These are phyloP conservation scores for Chloroceryle aenea DNA, from an alignment of 2,113 vertebrate genomes.

Conservation along the genomic window DNA sequence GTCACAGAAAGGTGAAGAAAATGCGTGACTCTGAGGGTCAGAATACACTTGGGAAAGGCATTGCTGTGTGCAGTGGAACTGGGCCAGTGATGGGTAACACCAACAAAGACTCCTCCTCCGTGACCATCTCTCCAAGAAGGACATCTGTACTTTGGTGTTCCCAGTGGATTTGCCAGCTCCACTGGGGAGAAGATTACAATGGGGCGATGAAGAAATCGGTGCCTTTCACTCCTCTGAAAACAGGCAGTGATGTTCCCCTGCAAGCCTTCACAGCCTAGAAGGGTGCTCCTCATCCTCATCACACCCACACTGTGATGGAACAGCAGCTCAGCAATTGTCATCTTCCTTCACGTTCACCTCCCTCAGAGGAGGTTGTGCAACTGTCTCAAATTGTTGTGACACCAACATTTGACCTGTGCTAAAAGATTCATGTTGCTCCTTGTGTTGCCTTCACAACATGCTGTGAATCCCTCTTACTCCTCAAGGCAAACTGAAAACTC, in stretches of 20 bases:
- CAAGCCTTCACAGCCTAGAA: background rate
- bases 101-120: background rate
- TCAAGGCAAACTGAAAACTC: background rate
- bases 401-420: background rate
- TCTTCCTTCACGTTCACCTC: background rate
- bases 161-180: background rate
- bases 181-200: fast-evolving
- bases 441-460: background rate
- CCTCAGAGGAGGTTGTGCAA: background rate
- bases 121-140: background rate
- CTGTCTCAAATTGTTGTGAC: background rate
- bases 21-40: background rate
- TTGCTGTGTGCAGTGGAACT: fast-evolving
- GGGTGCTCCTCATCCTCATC: background rate
- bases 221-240: background rate
- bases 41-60: background rate
- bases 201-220: background rate
- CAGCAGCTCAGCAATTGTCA: background rate
- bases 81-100: background rate
- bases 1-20: background rate
- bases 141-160: background rate
- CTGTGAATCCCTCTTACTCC: background rate
- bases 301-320: background rate
- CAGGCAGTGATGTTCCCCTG: background rate
- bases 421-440: background rate